Conservation (phyloP, 1,140 invertebrate genomes). For the Drepana arcuata region DNA sequence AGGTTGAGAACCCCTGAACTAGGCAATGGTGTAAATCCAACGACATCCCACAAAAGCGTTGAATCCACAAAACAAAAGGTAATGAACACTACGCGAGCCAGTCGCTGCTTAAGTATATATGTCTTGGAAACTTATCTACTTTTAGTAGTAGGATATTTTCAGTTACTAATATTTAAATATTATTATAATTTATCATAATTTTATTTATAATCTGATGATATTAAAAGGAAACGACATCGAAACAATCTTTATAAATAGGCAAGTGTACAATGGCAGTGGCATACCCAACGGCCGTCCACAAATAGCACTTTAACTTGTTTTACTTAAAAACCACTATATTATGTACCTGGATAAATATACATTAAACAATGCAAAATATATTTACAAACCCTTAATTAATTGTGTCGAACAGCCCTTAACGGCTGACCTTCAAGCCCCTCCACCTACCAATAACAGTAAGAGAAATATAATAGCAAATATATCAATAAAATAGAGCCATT, state of each 20-base stretch:
- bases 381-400: conserved; percentile 55
- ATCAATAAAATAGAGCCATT: neutral
- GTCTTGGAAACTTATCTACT: conserved; percentile 24
- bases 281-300: conserved; percentile 58
- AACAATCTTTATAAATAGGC: conserved; percentile 40
- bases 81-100: conserved; percentile 28
- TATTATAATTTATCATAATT: conserved; percentile 13
- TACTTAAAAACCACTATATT: conserved; percentile 42
- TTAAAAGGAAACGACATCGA: conserved; percentile 18
- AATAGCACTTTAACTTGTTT: conserved; percentile 59
- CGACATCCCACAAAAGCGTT: conserved; percentile 25
- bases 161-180: conserved; percentile 8
- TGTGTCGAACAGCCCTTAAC: conserved; percentile 57
- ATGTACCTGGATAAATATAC: conserved; percentile 55
- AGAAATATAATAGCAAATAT: neutral
- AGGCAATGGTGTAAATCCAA: conserved; percentile 16
- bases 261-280: conserved; percentile 56
- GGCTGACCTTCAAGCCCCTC: conserved; percentile 23
- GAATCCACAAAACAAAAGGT: conserved; percentile 22
- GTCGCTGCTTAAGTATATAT: conserved; percentile 33
- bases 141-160: conserved; percentile 27
- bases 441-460: conserved; percentile 4
- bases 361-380: conserved; percentile 60
- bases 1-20: too few species aligned
- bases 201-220: conserved; percentile 18